Evolutionary conservation across 2,113 vertebrate genomes (phyloP), one percentile per base, ranked within the genome.

Genomic region (Rynchops niger): DNA sequence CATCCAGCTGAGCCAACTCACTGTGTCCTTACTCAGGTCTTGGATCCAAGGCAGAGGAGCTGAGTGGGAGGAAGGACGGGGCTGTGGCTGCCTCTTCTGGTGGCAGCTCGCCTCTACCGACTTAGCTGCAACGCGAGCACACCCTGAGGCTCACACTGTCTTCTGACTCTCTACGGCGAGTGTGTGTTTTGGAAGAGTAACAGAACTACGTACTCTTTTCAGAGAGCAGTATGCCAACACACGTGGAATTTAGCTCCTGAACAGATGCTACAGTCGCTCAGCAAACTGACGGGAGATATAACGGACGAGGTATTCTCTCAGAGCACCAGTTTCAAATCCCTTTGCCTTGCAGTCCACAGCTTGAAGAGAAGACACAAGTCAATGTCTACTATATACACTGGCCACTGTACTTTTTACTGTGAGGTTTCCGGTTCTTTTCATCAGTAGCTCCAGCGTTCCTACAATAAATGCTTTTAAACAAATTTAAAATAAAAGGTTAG

Each of bases 211-310:
- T 29, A 11, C 55, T 71, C 56, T 49, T 23, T n/a, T 21, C 36
- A 69, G 43, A 56, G 26, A 56, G 40, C 36, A 56, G 11, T 2
- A 23, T 16, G 27, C 17, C 67, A 73, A 10, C 40, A 7, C 2
- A 7, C 0, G 26, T 0, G 7, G 59, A 59, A 49, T 20, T 88
- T 15, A 11, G 67, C 42, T 85, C 76, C 69, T 79, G 66, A 74
- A 27, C 9, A 61, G 43, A 59, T 26, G 40, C 19, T 32, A n/a
- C 17, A 36, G 87, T 21, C 1, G 5, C 55, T 58, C 77, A 71
- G 59, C 36, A 86, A 56, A 50, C 0, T 3, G 63, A 66, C 4
- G 5, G n/a, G 42, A 47, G 6, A 5, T 3, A 9, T 1, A 11
- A 27, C 0, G 3, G n/a, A 63, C 9, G 20, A 38, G 29, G 34